These are phyloP conservation scores for Dryoscopus gambensis DNA, from an alignment of 2,113 vertebrate genomes.

Conservation along the genomic window DNA sequence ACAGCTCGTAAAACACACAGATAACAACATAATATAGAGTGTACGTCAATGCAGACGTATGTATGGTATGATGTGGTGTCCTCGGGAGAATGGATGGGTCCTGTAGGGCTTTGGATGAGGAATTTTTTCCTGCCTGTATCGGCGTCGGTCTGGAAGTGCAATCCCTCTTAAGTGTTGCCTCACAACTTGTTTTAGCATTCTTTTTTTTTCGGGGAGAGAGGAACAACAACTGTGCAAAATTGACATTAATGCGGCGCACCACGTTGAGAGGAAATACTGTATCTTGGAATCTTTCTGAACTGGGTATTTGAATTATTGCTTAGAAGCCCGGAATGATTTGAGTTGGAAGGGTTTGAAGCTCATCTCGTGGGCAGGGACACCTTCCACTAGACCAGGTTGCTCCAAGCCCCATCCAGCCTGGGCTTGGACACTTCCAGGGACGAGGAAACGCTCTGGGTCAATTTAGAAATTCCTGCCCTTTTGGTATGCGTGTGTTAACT, in stretches of 20 bases:
- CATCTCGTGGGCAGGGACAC: accelerated
- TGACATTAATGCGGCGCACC: not conserved
- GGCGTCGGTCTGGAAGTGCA: not conserved
- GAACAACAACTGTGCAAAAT: not conserved
- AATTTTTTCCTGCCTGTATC: not conserved
- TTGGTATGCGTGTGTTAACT: not conserved
- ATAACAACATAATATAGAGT: constrained; percentile 23
- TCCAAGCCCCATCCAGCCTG: not conserved
- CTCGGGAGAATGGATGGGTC: not conserved
- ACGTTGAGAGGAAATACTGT: not conserved
- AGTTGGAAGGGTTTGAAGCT: not conserved
- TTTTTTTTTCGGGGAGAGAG: not conserved
- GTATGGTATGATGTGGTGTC: constrained; percentile 23
- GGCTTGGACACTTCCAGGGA: not conserved
- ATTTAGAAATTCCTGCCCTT: not conserved
- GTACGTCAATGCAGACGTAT: constrained; percentile 60
- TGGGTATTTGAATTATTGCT: not conserved
- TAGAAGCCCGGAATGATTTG: not conserved
- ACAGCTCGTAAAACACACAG: constrained; percentile 54
- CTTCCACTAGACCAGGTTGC: not conserved
- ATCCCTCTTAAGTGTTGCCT: constrained; percentile 9
- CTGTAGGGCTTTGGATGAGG: not conserved
- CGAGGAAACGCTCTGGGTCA: not conserved
- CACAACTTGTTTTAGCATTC: not conserved
- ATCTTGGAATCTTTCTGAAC: not conserved